Evolutionary conservation across 2,797 vertebrate genomes (phyloP), one percentile per base, ranked within the genome.

Genomic region (Remorina albescens): DNA sequence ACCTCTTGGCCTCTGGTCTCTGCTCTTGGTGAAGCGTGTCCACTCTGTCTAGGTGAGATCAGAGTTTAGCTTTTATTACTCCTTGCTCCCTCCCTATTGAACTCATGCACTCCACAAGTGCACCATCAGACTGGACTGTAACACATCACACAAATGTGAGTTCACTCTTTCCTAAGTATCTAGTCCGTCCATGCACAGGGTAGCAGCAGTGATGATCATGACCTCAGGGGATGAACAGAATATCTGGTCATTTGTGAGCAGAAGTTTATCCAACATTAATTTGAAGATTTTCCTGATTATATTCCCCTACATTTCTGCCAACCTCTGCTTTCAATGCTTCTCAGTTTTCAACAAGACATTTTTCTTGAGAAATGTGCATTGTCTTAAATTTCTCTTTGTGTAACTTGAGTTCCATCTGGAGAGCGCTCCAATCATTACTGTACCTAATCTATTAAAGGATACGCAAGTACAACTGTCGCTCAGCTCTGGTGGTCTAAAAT

Each of bases 21-120:
- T 57, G 11, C 11, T 57, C 10, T 36, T 56, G 54, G 13, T 56
- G 54, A n/a, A 56, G 54, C 12, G 9, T 5, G 28, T 37, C 56
- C 37, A 41, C 37, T 39, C 21, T 59, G 57, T 59, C 25, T 25
- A 26, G 37, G 18, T 42, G 37, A 42, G 36, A 23, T 41, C 37
- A 59, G 57, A 34, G 57, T 23, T 58, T 21, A 58, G 56, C 21
- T 58, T 58, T 58, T 59, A 42, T 42, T 42, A 41, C 56, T 39
- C 56, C 56, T 58, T 36, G 55, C 30, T 15, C 18, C 21, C 56
- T 41, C 56, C 56, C 36, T 41, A 37, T 41, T 58, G 56, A 58
- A 39, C 36, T 58, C 36, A 39, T 41, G 8, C 8, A 4, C 21
- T 18, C 21, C 36, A 19, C 36, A 5, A 39, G 56, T 26, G 6